Conservation (phyloP, 1,140 invertebrate genomes). For the Microplitis mediator region DNA sequence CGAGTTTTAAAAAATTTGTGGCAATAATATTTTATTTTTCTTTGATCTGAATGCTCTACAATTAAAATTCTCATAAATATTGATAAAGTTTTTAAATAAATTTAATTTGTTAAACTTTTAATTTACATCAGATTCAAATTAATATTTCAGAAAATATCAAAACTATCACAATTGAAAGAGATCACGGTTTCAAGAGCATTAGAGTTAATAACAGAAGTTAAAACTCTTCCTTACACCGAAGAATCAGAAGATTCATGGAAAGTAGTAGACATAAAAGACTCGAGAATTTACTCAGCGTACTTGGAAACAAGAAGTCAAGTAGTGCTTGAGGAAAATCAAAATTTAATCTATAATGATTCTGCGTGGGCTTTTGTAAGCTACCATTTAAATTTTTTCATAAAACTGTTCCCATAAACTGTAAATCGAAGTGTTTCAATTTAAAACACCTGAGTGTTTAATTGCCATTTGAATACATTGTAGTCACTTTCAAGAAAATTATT, state of each 20-base stretch:
- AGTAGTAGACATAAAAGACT: slow-evolving; percentile 10
- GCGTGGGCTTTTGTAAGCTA: slow-evolving; percentile 34
- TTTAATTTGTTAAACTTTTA: too few species aligned
- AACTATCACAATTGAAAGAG: slow-evolving; percentile 19
- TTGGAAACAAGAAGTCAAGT: slow-evolving; percentile 35
- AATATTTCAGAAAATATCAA: slow-evolving; percentile 16
- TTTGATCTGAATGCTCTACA: too few species aligned
- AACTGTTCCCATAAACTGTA: too few species aligned
- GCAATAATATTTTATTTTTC: too few species aligned
- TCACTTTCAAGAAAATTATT: too few species aligned
- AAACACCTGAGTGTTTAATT: too few species aligned
- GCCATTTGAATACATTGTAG: too few species aligned
- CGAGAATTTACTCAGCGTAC: slow-evolving; percentile 34
- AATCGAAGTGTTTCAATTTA: too few species aligned
- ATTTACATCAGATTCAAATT: neutral
- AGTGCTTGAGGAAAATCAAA: slow-evolving; percentile 30
- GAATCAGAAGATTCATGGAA: slow-evolving; percentile 30
- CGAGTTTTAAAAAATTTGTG: too few species aligned
- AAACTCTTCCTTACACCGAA: slow-evolving; percentile 17
- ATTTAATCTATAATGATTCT: slow-evolving; percentile 8
- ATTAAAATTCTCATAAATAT: too few species aligned
- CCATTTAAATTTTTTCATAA: neutral
- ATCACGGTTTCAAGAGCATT: neutral
- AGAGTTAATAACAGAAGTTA: slow-evolving; percentile 13
- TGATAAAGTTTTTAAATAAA: too few species aligned